Evolutionary conservation across 2,113 vertebrate genomes (phyloP).

Genomic region (Eonycteris spelaea): DNA sequence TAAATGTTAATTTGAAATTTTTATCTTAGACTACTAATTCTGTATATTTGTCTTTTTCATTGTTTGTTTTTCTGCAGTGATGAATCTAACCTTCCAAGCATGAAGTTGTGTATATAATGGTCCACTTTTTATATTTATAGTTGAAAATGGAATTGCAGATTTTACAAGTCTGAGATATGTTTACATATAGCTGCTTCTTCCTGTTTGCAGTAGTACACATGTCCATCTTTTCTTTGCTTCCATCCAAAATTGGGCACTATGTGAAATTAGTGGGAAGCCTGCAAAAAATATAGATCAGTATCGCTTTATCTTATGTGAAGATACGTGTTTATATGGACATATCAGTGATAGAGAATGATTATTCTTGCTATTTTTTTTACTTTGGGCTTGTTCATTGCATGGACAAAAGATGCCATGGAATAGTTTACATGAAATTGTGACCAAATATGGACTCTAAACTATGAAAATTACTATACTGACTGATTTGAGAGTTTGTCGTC

Average conservation of each 20-base stretch:
- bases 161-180: constrained; percentile 85
- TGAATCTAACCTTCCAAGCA: constrained; percentile 95
- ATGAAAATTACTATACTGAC: constrained; percentile 80
- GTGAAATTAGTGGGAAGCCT: constrained; percentile 74
- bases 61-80: constrained; percentile 95
- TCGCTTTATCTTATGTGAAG: constrained; percentile 61
- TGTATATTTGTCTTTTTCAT: constrained; percentile 79
- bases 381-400: constrained; percentile 85
- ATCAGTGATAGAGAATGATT: constrained; percentile 56
- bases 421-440: constrained; percentile 87
- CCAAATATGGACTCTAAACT: constrained; percentile 84
- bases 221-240: constrained; percentile 73
- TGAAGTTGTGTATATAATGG: constrained; percentile 99
- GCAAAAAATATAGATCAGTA: constrained; percentile 57
- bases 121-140: constrained; percentile 97
- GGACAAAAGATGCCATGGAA: constrained; percentile 81
- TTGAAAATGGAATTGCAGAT: constrained; percentile 85
- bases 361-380: constrained; percentile 73
- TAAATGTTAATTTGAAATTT: constrained; percentile 43
- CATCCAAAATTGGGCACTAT: constrained; percentile 74
- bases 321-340: constrained; percentile 48
- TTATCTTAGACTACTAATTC: constrained; percentile 75
- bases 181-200: constrained; percentile 90
- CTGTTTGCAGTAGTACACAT: constrained; percentile 77
- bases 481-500: constrained; percentile 74